Base-by-base conservation (phyloP, 2,113 vertebrate genomes). In the Rallus limicola region DNA sequence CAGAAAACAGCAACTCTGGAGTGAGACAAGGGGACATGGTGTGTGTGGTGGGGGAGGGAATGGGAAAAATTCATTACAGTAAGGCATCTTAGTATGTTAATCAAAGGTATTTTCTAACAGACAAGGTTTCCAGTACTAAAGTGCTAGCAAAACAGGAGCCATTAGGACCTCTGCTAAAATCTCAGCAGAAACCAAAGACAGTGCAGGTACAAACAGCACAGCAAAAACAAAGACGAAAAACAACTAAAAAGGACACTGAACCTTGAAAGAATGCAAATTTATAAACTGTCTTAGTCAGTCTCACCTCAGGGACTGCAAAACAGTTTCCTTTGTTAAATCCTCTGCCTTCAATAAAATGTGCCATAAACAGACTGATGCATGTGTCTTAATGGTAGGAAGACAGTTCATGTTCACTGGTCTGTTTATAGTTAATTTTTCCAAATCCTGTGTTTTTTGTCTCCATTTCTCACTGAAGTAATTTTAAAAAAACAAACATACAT, bases 1-100 rank as follows among this genome's bases (percentile, higher is more conserved):
- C 93, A 98, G 97, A 68, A 99, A 98, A 93, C 99, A 99, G 92
- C 99, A 99, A 77, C 98, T 98, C 99, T 99, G 97, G 67, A 93
- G 90, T 0, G 3, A 97, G 84, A 97, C 58, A 95, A 95, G 70
- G 70, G n/a, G 52, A 96, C 44, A 94, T 1, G 2, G 31, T 8
- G 42, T 40, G 56, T 86, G 69, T 34, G 40, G 36, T 46, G 36
- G 18, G 14, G 13, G 29, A 79, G 52, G 82, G 31, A 76, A 70
- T 0, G 3, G 48, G 82, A 90, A 64, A 83, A 86, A 34, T 6
- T 79, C 23, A 84, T 87, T 56, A 92, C 42, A 56, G 44, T 31
- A 48, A 88, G 13, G 33, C 52, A 68, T 42, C 52, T 59, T 9
- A 21, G 93, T 69, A 89, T 92, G 62, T 64, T 76, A 92, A 71